Conservation (phyloP, 2,797 vertebrate genomes). For the Helostoma temminkii region DNA sequence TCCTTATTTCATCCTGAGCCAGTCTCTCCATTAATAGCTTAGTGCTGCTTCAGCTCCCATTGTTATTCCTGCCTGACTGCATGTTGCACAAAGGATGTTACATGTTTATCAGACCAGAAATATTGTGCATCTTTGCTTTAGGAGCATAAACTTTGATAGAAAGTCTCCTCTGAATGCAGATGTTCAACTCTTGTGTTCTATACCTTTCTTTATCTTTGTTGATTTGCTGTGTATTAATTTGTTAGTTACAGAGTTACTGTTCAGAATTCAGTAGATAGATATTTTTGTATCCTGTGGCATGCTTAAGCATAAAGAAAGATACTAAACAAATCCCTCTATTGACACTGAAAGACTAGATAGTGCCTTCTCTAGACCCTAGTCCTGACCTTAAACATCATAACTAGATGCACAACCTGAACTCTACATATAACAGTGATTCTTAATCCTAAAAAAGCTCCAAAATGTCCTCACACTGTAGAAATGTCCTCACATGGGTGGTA, state of each 20-base stretch:
- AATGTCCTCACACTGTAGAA: too few relatives aligned
- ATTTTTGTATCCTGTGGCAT: constrained; percentile 17
- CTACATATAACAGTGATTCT: too few relatives aligned
- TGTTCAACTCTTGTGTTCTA: constrained; percentile 4
- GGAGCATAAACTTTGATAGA: constrained; percentile 40
- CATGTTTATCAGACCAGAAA: constrained; percentile 79
- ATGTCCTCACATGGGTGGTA: too few relatives aligned
- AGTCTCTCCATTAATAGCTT: constrained; percentile 79
- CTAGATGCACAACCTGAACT: too few relatives aligned
- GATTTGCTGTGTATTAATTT: constrained; percentile 19
- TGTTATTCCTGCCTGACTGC: constrained; percentile 77
- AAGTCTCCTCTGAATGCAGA: constrained; percentile 37
- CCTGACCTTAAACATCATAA: too few relatives aligned
- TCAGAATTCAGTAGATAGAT: constrained; percentile 13
- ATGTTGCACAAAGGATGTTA: constrained; percentile 60
- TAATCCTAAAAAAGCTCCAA: too few relatives aligned
- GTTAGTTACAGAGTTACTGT: constrained; percentile 16
- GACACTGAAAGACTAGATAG: too few relatives aligned
- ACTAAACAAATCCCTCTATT: too few relatives aligned
- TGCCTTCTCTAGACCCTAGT: too few relatives aligned
- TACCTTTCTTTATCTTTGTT: constrained; percentile 18
- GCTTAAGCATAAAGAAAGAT: constrained; percentile 8
- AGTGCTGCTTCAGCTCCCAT: constrained; percentile 76
- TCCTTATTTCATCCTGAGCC: constrained; percentile 51
- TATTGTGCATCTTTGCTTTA: constrained; percentile 56